Evolutionary conservation across 2,888 invertebrate species (phyloP).

Genomic region (Patella caerulea): DNA sequence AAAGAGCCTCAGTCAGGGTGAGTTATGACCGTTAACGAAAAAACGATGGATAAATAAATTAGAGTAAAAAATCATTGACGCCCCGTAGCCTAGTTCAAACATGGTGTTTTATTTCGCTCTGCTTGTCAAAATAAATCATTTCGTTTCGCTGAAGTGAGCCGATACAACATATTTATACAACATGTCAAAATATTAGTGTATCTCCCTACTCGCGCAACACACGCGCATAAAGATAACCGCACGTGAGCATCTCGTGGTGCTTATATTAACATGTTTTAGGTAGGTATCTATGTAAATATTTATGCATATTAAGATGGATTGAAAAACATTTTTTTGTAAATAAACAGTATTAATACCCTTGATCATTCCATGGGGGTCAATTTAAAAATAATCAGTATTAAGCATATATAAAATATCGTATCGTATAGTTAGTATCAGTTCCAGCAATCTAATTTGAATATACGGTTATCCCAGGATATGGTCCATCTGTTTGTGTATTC

Average conservation of each 20-base stretch:
- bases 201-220: background rate
- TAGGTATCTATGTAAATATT: too few relatives aligned
- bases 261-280: too few relatives aligned
- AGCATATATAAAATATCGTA: too few relatives aligned
- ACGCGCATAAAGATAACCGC: slow-evolving; percentile 2
- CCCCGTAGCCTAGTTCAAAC: background rate
- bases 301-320: too few relatives aligned
- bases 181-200: slow-evolving; percentile 3
- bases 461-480: too few relatives aligned
- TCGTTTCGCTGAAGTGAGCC: slow-evolving; percentile 2
- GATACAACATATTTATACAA: background rate
- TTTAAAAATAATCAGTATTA: too few relatives aligned
- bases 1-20: background rate
- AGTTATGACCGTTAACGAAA: background rate
- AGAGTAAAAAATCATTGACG: background rate
- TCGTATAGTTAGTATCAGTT: too few relatives aligned
- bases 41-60: background rate
- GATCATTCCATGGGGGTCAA: too few relatives aligned
- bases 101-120: background rate
- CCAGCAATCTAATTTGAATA: too few relatives aligned
- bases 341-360: too few relatives aligned
- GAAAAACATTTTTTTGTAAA: too few relatives aligned
- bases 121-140: slow-evolving; percentile 9
- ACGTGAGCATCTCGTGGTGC: background rate
- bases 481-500: too few relatives aligned